Evolutionary conservation across 1,140 invertebrate species (phyloP), one percentile per base, ranked within the genome.

Genomic region (Polypedilum vanderplanki): DNA sequence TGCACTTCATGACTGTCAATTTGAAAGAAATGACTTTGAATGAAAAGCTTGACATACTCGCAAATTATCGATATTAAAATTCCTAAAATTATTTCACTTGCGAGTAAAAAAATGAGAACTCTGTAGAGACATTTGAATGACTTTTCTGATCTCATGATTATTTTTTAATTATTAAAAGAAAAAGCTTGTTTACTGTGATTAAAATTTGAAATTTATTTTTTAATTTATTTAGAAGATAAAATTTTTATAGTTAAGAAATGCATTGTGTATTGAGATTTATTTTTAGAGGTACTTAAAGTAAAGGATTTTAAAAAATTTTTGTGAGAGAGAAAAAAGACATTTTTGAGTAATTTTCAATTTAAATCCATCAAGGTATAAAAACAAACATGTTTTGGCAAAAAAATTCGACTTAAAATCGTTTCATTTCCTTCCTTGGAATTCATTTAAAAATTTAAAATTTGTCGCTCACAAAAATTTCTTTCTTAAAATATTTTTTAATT

Each of bases 1-100:
- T 57, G 46, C 0, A 57, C 46, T 57, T 57, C 46, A 15, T 57
- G 46, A 12, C n/a, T 57, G 12, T 57, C 46, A 57, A 57, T 57
- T 57, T 57, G 46, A 57, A 57, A 57, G 46, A 57, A 57, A 15
- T 57, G 46, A 57, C 46, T 57, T 57, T 57, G 10, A n/a, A 57
- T 57, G 12, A 57, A 12, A n/a, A 57, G n/a, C n/a, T 57, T 57
- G 46, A 57, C 46, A 57, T 57, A 57, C 15, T 57, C 46, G 10
- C 46, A 57, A 57, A 57, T 57, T 57, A 57, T n/a, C 1, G 46
- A 12, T 15, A 57, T 57, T 57, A n/a, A 57, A n/a, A 57, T 57
- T 12, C 46, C 46, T 15, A n/a, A 12, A 15, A 57, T 4, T 12
- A 57, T 57, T 57, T 57, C 46, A 4, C 12, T 12, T 4, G n/a